Percentiles rank a stretch among this genome's conserved stretches.
These are phyloP conservation scores for Pagetopsis macropterus DNA, from an alignment of 2,797 vertebrate species.

Conservation along the genomic window DNA sequence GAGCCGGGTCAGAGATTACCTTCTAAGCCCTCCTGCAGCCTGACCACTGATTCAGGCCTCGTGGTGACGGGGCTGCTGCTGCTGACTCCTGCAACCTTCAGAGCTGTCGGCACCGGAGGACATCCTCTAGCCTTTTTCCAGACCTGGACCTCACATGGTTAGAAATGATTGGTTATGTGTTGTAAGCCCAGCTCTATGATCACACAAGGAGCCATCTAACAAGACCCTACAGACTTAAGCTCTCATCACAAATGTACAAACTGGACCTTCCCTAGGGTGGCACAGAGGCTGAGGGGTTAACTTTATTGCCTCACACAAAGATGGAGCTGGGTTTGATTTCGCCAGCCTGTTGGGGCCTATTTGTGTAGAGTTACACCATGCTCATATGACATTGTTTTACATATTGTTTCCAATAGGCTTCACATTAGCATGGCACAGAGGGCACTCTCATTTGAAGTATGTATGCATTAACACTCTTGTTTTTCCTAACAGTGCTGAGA, in stretches of 20 bases:
- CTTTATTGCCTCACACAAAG: slow-evolving; percentile 37
- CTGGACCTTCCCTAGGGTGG: slow-evolving; percentile 17
- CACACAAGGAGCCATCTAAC: slow-evolving; percentile 30
- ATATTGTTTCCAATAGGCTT: slow-evolving; percentile 14
- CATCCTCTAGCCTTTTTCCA: slow-evolving; percentile 14
- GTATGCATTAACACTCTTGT: slow-evolving; percentile 23
- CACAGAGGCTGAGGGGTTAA: slow-evolving; percentile 32
- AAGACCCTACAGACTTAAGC: slow-evolving; percentile 32
- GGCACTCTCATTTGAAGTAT: slow-evolving; percentile 18
- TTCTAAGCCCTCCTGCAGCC: slow-evolving; percentile 21
- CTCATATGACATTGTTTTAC: slow-evolving; percentile 9
- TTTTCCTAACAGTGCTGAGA: slow-evolving; percentile 22
- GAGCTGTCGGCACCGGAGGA: slow-evolving; percentile 4
- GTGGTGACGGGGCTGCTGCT: slow-evolving; percentile 6
- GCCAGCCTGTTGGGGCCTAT: slow-evolving; percentile 26
- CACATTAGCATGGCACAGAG: background rate
- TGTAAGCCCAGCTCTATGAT: slow-evolving; percentile 25
- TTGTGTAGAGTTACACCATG: slow-evolving; percentile 19
- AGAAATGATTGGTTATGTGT: slow-evolving; percentile 16
- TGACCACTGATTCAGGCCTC: slow-evolving; percentile 10
- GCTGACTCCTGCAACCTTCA: slow-evolving; percentile 25
- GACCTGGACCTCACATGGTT: background rate
- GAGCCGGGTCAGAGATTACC: slow-evolving; percentile 38
- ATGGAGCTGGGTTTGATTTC: slow-evolving; percentile 31
- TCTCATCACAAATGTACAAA: slow-evolving; percentile 26